Evolutionary conservation across 2,888 invertebrate genomes (phyloP).

Genomic region (Hypselothyrea guttata): DNA sequence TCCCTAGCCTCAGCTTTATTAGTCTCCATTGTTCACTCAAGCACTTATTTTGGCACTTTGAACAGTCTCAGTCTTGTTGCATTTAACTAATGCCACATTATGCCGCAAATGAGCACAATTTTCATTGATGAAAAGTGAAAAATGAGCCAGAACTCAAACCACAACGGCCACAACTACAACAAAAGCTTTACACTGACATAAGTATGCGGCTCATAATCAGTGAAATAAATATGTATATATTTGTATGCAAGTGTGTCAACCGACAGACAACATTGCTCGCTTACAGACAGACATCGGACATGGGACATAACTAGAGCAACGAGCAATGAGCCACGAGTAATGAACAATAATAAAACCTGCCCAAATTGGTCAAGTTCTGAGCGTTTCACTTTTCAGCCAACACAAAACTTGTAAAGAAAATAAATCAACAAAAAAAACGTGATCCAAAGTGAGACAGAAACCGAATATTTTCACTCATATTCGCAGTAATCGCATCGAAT

Average conservation of each 20-base stretch:
- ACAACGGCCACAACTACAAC: too few species aligned
- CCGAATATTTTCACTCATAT: too few species aligned
- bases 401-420: background rate
- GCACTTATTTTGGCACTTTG: too few species aligned
- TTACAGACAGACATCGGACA: constrained; percentile 17
- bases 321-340: constrained; percentile 44
- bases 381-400: constrained; percentile 62
- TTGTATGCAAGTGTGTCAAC: constrained; percentile 70
- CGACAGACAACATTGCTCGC: constrained; percentile 54
- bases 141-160: constrained; percentile 30
- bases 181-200: too few species aligned
- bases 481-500: too few species aligned
- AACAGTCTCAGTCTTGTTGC: background rate
- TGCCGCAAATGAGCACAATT: constrained; percentile 30
- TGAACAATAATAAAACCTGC: constrained; percentile 33
- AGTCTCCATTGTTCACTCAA: background rate
- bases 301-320: constrained; percentile 61
- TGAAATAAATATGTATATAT: too few species aligned
- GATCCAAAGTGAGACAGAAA: constrained; percentile 10
- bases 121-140: constrained; percentile 67
- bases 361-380: constrained; percentile 51
- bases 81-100: background rate
- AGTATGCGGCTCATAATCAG: constrained; percentile 40
- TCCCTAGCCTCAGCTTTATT: background rate
- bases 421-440: constrained; percentile 10